phyloP scores from a whole-genome alignment of 2,797 vertebrate species.

The Pantherophis alleghaniensis region DNA sequence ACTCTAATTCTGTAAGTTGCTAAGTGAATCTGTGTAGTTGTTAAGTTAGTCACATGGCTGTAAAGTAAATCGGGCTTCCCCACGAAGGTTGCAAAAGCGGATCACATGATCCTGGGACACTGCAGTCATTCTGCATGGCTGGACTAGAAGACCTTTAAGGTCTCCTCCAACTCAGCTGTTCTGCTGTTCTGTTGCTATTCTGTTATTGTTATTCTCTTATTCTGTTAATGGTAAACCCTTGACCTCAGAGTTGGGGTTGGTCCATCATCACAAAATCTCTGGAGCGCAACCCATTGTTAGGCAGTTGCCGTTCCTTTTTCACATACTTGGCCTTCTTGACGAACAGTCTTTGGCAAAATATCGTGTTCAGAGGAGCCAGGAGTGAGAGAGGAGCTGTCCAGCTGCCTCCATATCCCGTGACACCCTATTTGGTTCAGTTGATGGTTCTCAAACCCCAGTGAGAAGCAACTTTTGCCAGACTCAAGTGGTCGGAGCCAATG shows the following conservation, averaged over 20 bases:
- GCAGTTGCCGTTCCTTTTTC: neutral
- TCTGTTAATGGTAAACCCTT: neutral
- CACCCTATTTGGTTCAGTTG: neutral
- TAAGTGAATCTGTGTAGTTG: neutral
- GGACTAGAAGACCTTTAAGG: neutral
- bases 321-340: neutral
- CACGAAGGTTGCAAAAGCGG: neutral
- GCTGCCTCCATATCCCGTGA: neutral
- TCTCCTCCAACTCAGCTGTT: neutral
- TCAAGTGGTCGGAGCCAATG: neutral
- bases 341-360: neutral
- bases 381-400: no score
- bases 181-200: neutral
- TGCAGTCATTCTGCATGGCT: neutral
- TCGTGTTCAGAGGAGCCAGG: neutral
- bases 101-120: neutral
- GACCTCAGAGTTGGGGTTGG: neutral
- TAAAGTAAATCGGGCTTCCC: neutral
- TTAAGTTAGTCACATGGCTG: neutral
- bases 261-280: neutral
- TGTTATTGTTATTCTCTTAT: neutral
- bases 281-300: neutral
- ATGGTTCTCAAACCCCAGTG: neutral
- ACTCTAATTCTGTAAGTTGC: neutral
- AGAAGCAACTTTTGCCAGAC: constrained; percentile 8